Evolutionary conservation across 2,888 invertebrate species (phyloP).

Genomic region (Alsophila aescularia): DNA sequence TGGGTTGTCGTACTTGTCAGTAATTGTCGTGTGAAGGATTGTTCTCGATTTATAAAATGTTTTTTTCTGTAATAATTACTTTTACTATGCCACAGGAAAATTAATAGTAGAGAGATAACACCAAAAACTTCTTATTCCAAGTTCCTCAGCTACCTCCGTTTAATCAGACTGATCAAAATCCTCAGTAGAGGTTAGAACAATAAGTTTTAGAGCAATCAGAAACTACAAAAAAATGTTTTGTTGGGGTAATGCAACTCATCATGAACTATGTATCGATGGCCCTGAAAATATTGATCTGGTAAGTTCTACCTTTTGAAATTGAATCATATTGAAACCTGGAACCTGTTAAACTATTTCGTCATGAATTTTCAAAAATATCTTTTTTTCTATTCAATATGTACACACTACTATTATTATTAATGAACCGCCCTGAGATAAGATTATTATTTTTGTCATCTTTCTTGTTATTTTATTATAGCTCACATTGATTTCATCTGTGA

Average conservation of each 20-base stretch:
- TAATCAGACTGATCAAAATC: conserved; percentile 49
- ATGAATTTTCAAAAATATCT: too few relatives aligned
- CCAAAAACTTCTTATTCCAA: conserved; percentile 8
- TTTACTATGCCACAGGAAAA: conserved; percentile 53
- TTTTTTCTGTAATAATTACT: conserved; percentile 54
- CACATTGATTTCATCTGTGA: too few relatives aligned
- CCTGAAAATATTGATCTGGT: conserved; percentile 70
- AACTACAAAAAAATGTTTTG: conserved; percentile 73
- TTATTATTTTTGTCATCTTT: too few relatives aligned
- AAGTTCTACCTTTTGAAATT: conserved; percentile 43
- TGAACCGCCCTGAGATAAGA: too few relatives aligned
- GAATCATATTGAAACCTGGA: not conserved
- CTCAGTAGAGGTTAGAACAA: conserved; percentile 56
- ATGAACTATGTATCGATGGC: conserved; percentile 75
- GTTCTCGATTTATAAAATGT: conserved; percentile 71
- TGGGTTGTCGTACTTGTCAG: too few relatives aligned
- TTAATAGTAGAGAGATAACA: conserved; percentile 43
- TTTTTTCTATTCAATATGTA: too few relatives aligned
- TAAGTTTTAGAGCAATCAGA: conserved; percentile 41
- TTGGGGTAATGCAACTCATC: conserved; percentile 81
- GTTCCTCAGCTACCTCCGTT: conserved; percentile 47
- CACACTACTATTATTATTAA: too few relatives aligned
- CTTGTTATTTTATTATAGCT: too few relatives aligned
- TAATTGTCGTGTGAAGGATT: conserved; percentile 54
- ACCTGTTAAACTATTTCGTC: not conserved